These are phyloP conservation scores for Caenorhabditis virilis DNA, from an alignment of 2,888 invertebrate genomes.

Conservation along the genomic window DNA sequence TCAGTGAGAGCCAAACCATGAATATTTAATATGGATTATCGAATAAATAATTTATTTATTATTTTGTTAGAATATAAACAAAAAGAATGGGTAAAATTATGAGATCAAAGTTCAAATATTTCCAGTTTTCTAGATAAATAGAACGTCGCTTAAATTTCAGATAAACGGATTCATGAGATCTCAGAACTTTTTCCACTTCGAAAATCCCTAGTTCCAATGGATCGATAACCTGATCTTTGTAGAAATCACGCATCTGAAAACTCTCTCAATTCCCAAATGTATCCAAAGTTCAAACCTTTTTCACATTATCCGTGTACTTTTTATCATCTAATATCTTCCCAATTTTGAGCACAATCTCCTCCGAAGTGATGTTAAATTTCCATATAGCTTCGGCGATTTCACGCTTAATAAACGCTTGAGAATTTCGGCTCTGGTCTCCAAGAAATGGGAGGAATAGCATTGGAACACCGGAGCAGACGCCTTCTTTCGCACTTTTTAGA, in stretches of 20 bases:
- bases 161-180: not conserved
- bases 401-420: conserved; percentile 37
- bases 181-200: not conserved
- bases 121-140: not conserved
- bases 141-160: not conserved
- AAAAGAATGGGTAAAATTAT: not conserved
- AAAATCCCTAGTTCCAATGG: not conserved
- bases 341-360: conserved; percentile 20
- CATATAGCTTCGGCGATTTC: conserved; percentile 47
- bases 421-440: conserved; percentile 50
- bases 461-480: conserved; percentile 45
- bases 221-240: not conserved
- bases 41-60: too few species aligned
- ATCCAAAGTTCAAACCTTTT: too few species aligned
- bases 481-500: conserved; percentile 52
- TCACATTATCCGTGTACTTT: conserved; percentile 11
- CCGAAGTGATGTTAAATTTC: conserved; percentile 27
- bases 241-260: not conserved
- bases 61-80: not conserved
- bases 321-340: conserved; percentile 12
- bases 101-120: not conserved
- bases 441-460: conserved; percentile 51
- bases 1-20: too few species aligned
- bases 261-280: not conserved
- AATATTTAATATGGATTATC: too few species aligned